Percentiles rank a stretch among this genome's conserved stretches.
phyloP scores from a whole-genome alignment of 2,797 vertebrate genomes.

The Pseudochirops corinnae region DNA sequence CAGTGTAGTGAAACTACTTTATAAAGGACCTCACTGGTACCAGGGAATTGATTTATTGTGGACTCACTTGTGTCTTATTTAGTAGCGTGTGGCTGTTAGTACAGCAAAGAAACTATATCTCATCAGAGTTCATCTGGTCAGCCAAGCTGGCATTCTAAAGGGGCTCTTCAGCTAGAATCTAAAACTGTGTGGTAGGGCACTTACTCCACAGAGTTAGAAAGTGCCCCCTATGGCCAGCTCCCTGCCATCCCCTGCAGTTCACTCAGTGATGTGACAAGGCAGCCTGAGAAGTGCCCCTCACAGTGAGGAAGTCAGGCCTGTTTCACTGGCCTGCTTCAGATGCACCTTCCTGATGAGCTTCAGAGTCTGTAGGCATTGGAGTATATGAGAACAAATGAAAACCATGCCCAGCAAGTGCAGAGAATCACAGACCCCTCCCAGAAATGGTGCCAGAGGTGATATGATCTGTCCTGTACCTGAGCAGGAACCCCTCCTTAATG shows the following conservation, averaged over 20 bases:
- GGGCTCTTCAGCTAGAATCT: not conserved
- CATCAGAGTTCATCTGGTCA: constrained; percentile 13
- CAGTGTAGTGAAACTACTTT: constrained; percentile 29
- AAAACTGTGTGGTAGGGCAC: not conserved
- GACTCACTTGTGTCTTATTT: not conserved
- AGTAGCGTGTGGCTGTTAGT: not conserved
- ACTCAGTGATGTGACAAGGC: not conserved
- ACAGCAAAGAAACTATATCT: not conserved
- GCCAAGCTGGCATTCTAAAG: not conserved
- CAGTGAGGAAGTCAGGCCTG: not conserved
- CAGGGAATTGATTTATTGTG: constrained; percentile 14
- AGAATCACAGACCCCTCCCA: not conserved
- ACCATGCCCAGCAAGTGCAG: constrained; percentile 5
- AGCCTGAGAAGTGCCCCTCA: not conserved
- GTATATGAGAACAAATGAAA: constrained; percentile 39
- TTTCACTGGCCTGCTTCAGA: constrained; percentile 41
- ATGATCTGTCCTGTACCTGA: not conserved
- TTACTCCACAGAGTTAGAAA: constrained; percentile 13
- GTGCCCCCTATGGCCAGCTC: not conserved
- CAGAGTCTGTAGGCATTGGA: not conserved
- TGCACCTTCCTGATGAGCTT: not conserved
- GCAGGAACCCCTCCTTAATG: not conserved
- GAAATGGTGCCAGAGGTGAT: no score
- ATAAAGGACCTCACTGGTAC: constrained; percentile 27
- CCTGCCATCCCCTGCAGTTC: accelerated